Evolutionary conservation across 2,797 vertebrate species (phyloP).

Genomic region (Mormyrops attenuatus): DNA sequence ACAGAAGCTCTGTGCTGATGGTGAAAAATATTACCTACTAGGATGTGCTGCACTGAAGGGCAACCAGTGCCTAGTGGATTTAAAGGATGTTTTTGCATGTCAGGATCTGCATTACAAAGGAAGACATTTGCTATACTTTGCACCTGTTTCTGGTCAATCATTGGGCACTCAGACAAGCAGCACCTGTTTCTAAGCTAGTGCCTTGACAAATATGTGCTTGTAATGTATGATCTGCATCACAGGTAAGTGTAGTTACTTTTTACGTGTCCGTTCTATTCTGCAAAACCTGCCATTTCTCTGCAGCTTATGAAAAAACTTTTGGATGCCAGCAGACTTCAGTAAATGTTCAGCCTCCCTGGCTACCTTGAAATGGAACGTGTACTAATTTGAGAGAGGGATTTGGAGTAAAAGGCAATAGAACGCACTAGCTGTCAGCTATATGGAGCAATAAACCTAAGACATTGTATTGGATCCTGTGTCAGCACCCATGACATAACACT

Average conservation of each 20-base stretch:
- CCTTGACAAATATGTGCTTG: not conserved
- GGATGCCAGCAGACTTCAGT: not conserved
- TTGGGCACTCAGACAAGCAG: not conserved
- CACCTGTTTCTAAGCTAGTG: not conserved
- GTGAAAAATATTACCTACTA: not conserved
- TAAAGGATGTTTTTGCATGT: not conserved
- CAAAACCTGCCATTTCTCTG: not conserved
- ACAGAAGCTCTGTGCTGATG: not conserved
- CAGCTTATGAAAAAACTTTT: not conserved
- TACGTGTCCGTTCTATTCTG: not conserved
- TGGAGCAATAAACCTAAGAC: not conserved
- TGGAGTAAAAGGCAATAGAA: not conserved
- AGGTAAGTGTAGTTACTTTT: not conserved
- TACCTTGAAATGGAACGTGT: not conserved
- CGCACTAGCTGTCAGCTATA: not conserved
- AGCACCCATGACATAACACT: not conserved
- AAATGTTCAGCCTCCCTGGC: not conserved
- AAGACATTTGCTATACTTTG: not conserved
- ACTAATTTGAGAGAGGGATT: not conserved
- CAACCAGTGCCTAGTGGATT: not conserved
- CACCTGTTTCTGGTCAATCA: not conserved
- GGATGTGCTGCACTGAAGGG: not conserved
- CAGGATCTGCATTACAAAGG: not conserved
- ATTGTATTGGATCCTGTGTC: not conserved
- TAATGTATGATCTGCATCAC: not conserved